These are phyloP conservation scores for Meliscaeva auricollis DNA, from an alignment of 2,888 invertebrate genomes.

Conservation along the genomic window DNA sequence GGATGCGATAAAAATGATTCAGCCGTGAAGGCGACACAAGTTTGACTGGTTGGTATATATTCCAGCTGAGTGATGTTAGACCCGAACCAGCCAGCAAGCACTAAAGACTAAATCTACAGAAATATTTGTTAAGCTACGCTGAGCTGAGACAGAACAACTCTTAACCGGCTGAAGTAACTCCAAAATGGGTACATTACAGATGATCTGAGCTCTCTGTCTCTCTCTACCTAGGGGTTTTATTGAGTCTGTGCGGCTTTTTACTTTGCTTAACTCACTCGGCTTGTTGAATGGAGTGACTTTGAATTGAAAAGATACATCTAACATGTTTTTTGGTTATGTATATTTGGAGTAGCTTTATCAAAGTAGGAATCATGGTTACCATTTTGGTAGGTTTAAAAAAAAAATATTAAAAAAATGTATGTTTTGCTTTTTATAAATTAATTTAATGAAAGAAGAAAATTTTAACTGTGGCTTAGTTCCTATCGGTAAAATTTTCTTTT, in stretches of 20 bases:
- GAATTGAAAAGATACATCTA: conserved; percentile 55
- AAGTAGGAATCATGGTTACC: neutral
- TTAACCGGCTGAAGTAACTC: conserved; percentile 54
- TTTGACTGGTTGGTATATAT: conserved; percentile 51
- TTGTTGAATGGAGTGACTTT: conserved; percentile 49
- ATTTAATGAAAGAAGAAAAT: too few relatives aligned
- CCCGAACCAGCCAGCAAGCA: conserved; percentile 20
- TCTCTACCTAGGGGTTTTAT: neutral
- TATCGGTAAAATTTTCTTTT: too few relatives aligned
- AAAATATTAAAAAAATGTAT: too few relatives aligned
- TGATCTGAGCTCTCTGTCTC: conserved; percentile 48
- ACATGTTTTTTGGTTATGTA: conserved; percentile 53
- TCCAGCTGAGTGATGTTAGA: conserved; percentile 57
- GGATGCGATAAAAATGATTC: conserved; percentile 35
- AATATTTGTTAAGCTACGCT: neutral
- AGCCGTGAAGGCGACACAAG: conserved; percentile 59
- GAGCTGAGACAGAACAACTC: conserved; percentile 25
- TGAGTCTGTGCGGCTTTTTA: conserved; percentile 51
- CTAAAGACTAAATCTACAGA: conserved; percentile 23
- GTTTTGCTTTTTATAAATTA: too few relatives aligned
- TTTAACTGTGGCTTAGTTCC: too few relatives aligned
- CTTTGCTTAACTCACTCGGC: conserved; percentile 45
- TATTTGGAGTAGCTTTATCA: conserved; percentile 45
- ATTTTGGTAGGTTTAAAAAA: neutral
- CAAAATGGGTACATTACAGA: conserved; percentile 35